Conservation (phyloP, 2,113 vertebrate genomes). For the Dasyprocta punctata region DNA sequence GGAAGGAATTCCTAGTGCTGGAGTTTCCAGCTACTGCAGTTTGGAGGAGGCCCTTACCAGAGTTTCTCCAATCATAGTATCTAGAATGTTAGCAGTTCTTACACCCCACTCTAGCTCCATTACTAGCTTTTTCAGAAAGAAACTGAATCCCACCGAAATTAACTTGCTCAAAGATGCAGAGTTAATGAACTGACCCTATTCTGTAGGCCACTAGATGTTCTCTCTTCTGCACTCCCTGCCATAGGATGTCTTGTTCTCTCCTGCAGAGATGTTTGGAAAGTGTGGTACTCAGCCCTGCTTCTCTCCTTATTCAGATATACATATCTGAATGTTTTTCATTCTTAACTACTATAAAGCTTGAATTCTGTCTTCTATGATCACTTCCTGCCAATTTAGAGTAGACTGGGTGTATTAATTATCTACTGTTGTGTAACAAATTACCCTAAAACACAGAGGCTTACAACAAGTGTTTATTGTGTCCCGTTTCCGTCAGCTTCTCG, state of each 20-base stretch:
- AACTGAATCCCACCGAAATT: background rate
- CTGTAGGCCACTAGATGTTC: background rate
- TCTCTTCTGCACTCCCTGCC: background rate
- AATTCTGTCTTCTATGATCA: background rate
- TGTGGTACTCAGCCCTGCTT: background rate
- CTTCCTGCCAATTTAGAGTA: background rate
- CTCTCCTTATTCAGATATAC: background rate
- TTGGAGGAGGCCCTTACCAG: background rate
- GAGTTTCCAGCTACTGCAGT: background rate
- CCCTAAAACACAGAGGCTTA: background rate
- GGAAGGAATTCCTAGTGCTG: background rate
- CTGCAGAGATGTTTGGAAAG: background rate
- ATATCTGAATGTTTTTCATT: background rate
- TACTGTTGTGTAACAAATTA: background rate
- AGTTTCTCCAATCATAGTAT: background rate
- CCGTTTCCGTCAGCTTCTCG: background rate
- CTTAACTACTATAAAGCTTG: background rate
- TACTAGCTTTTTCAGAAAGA: background rate
- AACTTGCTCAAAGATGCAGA: background rate
- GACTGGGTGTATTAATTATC: background rate
- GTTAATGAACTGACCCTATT: background rate
- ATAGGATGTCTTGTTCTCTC: background rate
- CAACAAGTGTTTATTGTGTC: background rate
- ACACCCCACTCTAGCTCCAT: background rate
- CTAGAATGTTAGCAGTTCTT: background rate